phyloP scores from a whole-genome alignment of 2,888 invertebrate genomes.

The Pammene aurita region DNA sequence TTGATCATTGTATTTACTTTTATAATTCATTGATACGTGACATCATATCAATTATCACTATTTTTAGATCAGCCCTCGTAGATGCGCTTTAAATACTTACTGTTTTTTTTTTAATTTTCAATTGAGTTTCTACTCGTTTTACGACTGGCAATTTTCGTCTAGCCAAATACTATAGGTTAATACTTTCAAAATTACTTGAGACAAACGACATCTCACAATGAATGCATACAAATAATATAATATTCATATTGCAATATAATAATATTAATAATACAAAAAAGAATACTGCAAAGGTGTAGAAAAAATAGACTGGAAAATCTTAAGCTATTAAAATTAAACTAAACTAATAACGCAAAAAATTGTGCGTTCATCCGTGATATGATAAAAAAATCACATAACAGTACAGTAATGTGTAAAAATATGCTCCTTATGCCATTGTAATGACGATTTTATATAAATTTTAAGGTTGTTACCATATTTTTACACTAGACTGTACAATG shows the following conservation, averaged over 20 bases:
- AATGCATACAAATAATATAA: not conserved
- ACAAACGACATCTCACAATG: not conserved
- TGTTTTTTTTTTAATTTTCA: too few species aligned
- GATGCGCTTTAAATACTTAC: too few species aligned
- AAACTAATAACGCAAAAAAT: conserved; percentile 6
- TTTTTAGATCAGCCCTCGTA: too few species aligned
- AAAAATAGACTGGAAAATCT: not conserved
- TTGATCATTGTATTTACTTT: too few species aligned
- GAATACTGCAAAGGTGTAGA: conserved; percentile 17
- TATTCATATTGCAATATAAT: not conserved
- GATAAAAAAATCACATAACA: conserved; percentile 3
- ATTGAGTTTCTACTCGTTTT: too few species aligned
- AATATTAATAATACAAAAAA: not conserved
- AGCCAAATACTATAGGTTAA: not conserved
- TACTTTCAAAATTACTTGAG: not conserved
- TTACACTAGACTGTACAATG: not conserved
- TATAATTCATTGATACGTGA: too few species aligned
- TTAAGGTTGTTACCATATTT: too few species aligned
- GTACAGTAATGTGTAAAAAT: conserved; percentile 8
- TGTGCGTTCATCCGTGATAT: conserved; percentile 27
- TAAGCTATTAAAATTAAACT: conserved; percentile 10
- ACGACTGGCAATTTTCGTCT: not conserved
- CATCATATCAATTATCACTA: too few species aligned
- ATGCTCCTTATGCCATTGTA: not conserved
- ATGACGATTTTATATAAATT: not conserved